Base-by-base conservation (phyloP, 2,797 vertebrate species). In the Coracias cyanogaster region DNA sequence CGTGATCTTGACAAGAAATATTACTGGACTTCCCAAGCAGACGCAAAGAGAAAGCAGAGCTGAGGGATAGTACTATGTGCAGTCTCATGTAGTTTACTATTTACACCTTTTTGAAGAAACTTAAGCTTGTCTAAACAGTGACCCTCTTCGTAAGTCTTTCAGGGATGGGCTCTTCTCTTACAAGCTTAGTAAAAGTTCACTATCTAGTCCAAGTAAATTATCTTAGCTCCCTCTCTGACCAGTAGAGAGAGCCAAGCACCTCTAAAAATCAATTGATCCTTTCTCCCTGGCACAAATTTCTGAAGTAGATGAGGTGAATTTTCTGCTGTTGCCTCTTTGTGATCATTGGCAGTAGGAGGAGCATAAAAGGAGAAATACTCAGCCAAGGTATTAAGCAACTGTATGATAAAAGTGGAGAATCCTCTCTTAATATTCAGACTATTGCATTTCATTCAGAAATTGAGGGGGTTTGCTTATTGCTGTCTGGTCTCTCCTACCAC, bases 241-340 rank as follows among this genome's bases (percentile, higher is more conserved):
- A 83, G 91, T 29, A 89, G 45, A 90, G 74, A 89, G 85, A 93
- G 67, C 45, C 76, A 95, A 93, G 28, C 37, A 67, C 16, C 35
- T 95, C 91, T 82, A 87, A 70, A 92, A 92, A 57, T 71, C 67
- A 58, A 33, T 76, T 43, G 51, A 43, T 45, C 22, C 29, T 84
- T 82, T 70, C 39, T 78, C 12, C n/a, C 10, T 43, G 46, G 18
- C 24, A 89, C 7, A 72, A 18, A 76, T 72, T 82, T 72, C 58
- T 77, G 0, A 74, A 91, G 21, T 14, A 37, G 43, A 25, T 28
- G 31, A 64, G 4, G 5, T 41, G 3, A 0, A 45, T 72, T 49
- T 85, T 73, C 33, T 73, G 3, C 22, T 62, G 12, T 33, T 94
- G 31, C 10, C 9, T 81, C 52, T 82, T 62, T 82, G 19, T 62